Conservation (phyloP, 2,113 vertebrate genomes). For the Edolisoma coerulescens region DNA sequence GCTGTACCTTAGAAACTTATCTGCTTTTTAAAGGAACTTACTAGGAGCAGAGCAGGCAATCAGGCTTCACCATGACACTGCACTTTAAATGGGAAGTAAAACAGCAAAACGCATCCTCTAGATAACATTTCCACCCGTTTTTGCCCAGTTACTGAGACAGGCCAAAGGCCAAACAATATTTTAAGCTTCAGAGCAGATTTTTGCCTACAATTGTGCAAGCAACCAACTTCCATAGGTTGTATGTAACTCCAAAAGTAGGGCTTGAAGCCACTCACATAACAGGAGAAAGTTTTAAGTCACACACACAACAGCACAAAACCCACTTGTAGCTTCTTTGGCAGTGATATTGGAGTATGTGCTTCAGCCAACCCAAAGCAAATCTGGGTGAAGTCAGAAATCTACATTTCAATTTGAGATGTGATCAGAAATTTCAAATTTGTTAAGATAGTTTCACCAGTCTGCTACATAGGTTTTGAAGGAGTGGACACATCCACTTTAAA, state of each 20-base stretch:
- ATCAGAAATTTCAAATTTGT: background rate
- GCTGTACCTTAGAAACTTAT: background rate
- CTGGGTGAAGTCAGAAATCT: background rate
- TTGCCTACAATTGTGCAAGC: background rate
- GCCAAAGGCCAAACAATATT: background rate
- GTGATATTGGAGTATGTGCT: background rate
- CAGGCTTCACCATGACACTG: conserved; percentile 34
- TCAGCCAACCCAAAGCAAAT: background rate
- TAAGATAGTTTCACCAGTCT: background rate
- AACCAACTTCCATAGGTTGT: background rate
- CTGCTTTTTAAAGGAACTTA: background rate
- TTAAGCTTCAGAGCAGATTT: conserved; percentile 15
- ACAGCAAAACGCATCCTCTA: conserved; percentile 36
- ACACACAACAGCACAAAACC: background rate
- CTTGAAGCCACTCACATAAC: background rate
- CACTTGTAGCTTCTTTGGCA: background rate
- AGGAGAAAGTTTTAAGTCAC: background rate
- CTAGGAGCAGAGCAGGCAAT: background rate
- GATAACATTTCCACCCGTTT: background rate
- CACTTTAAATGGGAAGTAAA: conserved; percentile 41
- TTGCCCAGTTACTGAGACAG: background rate
- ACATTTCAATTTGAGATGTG: background rate
- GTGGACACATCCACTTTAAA: background rate
- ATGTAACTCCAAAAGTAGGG: background rate
- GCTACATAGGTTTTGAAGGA: background rate